Evolutionary conservation across 2,113 vertebrate genomes (phyloP).

Genomic region (Uropsilus gracilis): DNA sequence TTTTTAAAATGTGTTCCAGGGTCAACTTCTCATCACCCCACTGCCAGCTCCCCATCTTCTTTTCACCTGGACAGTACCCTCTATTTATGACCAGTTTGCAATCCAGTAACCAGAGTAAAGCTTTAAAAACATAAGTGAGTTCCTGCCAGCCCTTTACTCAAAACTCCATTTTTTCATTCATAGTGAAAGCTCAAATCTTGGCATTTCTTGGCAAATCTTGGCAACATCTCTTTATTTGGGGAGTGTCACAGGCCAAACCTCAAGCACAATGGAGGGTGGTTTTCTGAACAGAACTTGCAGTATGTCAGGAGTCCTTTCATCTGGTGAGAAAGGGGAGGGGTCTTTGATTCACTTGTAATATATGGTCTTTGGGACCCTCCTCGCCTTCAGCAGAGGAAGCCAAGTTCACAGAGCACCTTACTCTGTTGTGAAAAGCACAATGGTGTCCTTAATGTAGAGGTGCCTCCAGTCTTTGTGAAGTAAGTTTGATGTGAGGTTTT

Average conservation of each 20-base stretch:
- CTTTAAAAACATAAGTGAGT: background rate
- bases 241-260: background rate
- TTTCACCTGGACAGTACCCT: background rate
- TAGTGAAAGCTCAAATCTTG: background rate
- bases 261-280: background rate
- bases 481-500: constrained; percentile 45
- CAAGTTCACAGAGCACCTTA: background rate
- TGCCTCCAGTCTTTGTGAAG: constrained; percentile 52
- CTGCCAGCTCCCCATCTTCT: background rate
- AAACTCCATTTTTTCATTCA: background rate
- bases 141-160: background rate
- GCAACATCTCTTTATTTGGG: background rate
- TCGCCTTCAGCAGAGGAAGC: background rate
- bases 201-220: too few species aligned
- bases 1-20: background rate
- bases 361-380: background rate
- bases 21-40: background rate
- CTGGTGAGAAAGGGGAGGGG: background rate
- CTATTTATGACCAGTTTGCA: background rate
- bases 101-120: background rate
- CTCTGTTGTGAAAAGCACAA: constrained; percentile 44
- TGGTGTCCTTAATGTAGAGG: background rate
- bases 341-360: background rate
- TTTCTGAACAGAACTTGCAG: background rate
- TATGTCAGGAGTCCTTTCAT: background rate